Evolutionary conservation across 2,888 invertebrate species (phyloP).

Genomic region (Cacoxenus indagator): DNA sequence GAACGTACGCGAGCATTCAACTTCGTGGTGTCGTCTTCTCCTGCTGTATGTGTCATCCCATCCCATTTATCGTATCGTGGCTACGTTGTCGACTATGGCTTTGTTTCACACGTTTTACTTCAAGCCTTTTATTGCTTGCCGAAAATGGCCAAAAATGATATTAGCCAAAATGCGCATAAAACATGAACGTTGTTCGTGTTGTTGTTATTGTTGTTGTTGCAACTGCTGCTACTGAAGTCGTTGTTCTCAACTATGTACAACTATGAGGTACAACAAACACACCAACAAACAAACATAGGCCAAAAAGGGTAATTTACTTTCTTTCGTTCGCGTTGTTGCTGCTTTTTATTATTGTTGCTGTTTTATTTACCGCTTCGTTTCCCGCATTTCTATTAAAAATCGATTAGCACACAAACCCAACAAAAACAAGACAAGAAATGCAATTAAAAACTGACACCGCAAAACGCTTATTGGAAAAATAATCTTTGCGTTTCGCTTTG

Average conservation of each 20-base stretch:
- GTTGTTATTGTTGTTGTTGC: slow-evolving; percentile 17
- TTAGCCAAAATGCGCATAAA: slow-evolving; percentile 40
- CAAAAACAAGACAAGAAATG: background rate
- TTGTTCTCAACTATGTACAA: too few relatives aligned
- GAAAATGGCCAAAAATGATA: slow-evolving; percentile 16
- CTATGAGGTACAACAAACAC: too few relatives aligned
- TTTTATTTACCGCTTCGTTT: background rate
- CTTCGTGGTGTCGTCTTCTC: slow-evolving; percentile 1
- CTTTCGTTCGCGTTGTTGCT: slow-evolving; percentile 38
- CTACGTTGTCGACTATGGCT: background rate
- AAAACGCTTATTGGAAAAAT: background rate
- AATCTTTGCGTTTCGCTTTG: background rate
- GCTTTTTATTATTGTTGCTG: background rate
- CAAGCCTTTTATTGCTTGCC: slow-evolving; percentile 10
- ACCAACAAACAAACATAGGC: slow-evolving; percentile 34
- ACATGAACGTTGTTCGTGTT: slow-evolving; percentile 43
- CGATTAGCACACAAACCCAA: slow-evolving; percentile 45
- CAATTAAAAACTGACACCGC: slow-evolving; percentile 10
- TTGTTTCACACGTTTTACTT: background rate
- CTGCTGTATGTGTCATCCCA: background rate
- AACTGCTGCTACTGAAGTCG: too few relatives aligned
- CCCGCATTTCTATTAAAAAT: slow-evolving; percentile 51
- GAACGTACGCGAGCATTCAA: slow-evolving; percentile 27
- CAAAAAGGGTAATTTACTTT: slow-evolving; percentile 60
- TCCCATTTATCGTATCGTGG: background rate